Percentiles rank a stretch among this genome's conserved stretches.
Evolutionary conservation across 2,113 vertebrate genomes (phyloP).

Genomic region (Trematocara stigmaticum): DNA sequence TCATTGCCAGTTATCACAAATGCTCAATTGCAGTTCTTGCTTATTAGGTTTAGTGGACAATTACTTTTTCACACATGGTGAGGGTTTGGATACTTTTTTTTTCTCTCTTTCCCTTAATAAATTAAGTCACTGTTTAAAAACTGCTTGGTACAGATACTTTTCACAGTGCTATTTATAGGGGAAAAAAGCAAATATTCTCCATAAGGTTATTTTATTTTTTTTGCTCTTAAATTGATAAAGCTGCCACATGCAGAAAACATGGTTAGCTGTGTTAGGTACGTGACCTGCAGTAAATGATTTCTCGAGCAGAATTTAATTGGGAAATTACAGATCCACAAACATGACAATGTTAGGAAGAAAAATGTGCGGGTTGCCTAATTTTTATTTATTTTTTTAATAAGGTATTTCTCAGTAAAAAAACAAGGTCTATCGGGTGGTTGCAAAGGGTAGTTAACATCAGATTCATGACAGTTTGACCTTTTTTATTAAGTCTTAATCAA

Average conservation of each 20-base stretch:
- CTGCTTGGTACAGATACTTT: not conserved
- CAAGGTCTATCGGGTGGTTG: not conserved
- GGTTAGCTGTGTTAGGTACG: not conserved
- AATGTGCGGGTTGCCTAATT: not conserved
- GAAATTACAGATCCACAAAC: not conserved
- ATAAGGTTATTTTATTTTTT: too few species aligned
- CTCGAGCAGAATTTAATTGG: not conserved
- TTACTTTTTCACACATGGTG: not conserved
- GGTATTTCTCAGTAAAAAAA: not conserved
- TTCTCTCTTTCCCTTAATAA: not conserved
- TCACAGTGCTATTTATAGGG: not conserved
- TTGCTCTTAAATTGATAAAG: not conserved
- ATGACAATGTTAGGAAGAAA: not conserved
- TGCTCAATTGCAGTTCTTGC: not conserved
- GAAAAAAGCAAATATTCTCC: rapidly evolving
- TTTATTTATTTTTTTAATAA: not conserved
- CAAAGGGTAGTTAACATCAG: not conserved
- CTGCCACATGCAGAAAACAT: not conserved
- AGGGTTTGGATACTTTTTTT: not conserved
- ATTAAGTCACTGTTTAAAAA: not conserved
- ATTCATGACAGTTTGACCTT: not conserved
- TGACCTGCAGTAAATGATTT: not conserved
- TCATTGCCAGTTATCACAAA: not conserved
- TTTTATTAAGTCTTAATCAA: not conserved
- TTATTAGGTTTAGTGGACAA: not conserved